These are phyloP conservation scores for Phataginus tetradactyla DNA, from an alignment of 2,797 vertebrate genomes.

Conservation along the genomic window DNA sequence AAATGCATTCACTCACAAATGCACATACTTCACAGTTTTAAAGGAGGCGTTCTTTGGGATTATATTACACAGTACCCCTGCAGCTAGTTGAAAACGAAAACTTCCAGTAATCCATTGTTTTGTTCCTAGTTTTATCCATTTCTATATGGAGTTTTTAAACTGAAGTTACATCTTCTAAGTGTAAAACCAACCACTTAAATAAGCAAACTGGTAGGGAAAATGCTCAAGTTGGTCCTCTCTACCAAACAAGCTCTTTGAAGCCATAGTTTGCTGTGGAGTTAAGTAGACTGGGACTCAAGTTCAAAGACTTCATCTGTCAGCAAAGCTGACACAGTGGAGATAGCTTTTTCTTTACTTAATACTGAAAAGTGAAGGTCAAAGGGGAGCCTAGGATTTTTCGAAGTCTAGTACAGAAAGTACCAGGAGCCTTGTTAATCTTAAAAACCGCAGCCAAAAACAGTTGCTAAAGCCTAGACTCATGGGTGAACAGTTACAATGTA, in stretches of 20 bases:
- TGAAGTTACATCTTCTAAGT: background rate
- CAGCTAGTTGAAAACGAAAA: constrained; percentile 4
- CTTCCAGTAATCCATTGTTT: background rate
- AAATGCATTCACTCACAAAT: background rate
- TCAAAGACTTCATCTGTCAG: constrained; percentile 16
- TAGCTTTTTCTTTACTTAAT: constrained; percentile 20
- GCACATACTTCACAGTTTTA: background rate
- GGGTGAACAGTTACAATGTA: background rate
- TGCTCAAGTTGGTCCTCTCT: background rate
- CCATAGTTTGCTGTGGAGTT: background rate
- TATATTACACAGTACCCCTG: background rate
- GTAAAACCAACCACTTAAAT: background rate
- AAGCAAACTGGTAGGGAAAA: background rate
- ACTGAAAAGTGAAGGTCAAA: constrained; percentile 12
- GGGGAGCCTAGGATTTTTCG: background rate
- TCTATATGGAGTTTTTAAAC: background rate
- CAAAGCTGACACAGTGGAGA: background rate
- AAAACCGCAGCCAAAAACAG: constrained; percentile 26
- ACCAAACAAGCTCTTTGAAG: background rate
- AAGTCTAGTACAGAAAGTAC: background rate
- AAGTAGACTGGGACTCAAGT: background rate
- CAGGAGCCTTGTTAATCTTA: background rate
- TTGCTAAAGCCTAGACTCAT: background rate
- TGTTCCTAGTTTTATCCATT: background rate
- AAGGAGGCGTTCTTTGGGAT: background rate